phyloP scores from a whole-genome alignment of 2,888 invertebrate genomes.

The Philhelius pedissequus region DNA sequence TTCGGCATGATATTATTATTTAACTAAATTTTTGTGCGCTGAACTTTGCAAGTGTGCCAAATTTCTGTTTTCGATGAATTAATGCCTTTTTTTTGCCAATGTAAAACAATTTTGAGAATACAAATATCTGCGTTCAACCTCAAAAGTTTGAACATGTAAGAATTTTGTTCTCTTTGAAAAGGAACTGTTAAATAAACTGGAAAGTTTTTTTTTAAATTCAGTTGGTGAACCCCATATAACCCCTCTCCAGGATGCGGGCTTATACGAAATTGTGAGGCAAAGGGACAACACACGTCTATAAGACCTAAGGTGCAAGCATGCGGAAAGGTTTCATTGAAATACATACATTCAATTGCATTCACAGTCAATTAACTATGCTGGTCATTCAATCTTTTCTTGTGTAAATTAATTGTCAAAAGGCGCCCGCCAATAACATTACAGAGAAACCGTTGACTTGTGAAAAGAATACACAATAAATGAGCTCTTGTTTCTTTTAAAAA shows the following conservation, averaged over 20 bases:
- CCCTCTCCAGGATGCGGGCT: not conserved
- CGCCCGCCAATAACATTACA: constrained; percentile 20
- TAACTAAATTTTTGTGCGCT: too few species aligned
- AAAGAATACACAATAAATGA: not conserved
- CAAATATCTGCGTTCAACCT: too few species aligned
- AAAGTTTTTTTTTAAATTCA: not conserved
- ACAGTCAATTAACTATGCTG: constrained; percentile 51
- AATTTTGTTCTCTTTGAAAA: too few species aligned
- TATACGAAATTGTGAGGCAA: not conserved
- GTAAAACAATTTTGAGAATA: too few species aligned
- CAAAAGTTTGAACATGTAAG: too few species aligned
- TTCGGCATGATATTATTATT: too few species aligned
- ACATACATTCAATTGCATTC: not conserved
- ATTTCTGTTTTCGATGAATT: too few species aligned
- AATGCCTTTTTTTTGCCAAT: too few species aligned
- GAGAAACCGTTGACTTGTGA: not conserved
- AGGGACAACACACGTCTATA: not conserved
- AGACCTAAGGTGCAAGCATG: not conserved
- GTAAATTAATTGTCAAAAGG: constrained; percentile 33
- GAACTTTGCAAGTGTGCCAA: too few species aligned
- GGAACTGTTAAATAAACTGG: too few species aligned
- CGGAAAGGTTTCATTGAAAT: constrained; percentile 38
- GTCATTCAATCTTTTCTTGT: constrained; percentile 48
- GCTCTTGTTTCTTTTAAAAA: not conserved
- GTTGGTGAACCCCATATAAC: not conserved